A percentile compares a stretch with the other conserved stretches of the same genome.
Conservation (phyloP, 2,888 invertebrate genomes). For the Harmothoe impar region DNA sequence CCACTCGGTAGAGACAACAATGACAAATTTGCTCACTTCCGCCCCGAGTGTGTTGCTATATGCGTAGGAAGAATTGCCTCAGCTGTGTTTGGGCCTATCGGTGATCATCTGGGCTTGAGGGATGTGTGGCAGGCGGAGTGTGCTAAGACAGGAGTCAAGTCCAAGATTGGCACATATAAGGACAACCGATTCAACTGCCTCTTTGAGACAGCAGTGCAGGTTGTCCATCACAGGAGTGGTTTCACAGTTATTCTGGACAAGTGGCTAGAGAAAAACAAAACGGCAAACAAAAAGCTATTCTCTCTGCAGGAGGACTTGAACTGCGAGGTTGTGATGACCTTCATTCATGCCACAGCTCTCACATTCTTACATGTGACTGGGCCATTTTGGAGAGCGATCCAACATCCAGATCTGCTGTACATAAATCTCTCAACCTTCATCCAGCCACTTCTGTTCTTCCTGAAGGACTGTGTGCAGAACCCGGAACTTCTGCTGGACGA, state of each 20-base stretch:
- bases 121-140: too few species aligned
- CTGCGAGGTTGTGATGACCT: constrained; percentile 41
- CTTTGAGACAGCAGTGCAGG: constrained; percentile 68
- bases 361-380: constrained; percentile 68
- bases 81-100: constrained; percentile 26
- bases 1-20: neutral
- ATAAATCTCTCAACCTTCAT: constrained; percentile 63
- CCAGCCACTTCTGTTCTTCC: neutral
- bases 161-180: constrained; percentile 4
- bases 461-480: neutral
- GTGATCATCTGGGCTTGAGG: neutral
- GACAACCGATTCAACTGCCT: constrained; percentile 70
- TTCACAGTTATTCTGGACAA: constrained; percentile 64
- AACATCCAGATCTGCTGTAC: constrained; percentile 64
- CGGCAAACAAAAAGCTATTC: constrained; percentile 66
- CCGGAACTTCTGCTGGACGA: neutral
- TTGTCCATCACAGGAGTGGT: constrained; percentile 65
- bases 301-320: constrained; percentile 67
- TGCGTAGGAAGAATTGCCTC: neutral
- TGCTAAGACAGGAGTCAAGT: neutral
- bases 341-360: constrained; percentile 67
- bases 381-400: constrained; percentile 69
- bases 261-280: neutral
- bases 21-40: neutral
- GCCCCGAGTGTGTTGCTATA: neutral